Percentiles rank a stretch among this genome's conserved stretches.
phyloP scores from a whole-genome alignment of 2,797 vertebrate genomes.

The Coregonus ussuriensis region DNA sequence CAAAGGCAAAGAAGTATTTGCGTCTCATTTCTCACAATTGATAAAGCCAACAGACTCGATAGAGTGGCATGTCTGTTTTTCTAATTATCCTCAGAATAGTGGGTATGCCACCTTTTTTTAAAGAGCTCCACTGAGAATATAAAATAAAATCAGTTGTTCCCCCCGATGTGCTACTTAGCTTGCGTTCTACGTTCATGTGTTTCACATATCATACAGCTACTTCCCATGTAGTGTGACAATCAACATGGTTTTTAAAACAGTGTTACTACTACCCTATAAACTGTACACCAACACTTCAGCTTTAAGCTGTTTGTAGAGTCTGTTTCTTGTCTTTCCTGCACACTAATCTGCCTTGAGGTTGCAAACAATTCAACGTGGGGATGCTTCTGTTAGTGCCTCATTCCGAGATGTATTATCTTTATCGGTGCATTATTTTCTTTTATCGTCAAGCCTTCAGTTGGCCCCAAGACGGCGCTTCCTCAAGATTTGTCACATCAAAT shows the following conservation, averaged over 20 bases:
- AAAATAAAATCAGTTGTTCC: background rate
- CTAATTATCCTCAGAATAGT: background rate
- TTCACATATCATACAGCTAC: background rate
- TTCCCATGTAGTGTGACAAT: conserved; percentile 8
- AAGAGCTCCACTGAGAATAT: background rate
- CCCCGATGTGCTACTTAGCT: background rate
- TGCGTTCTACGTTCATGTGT: background rate
- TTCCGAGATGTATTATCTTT: conserved; percentile 21
- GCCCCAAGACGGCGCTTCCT: conserved; percentile 28
- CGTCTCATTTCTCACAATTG: background rate
- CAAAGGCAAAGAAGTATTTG: background rate
- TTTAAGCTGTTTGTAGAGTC: conserved; percentile 8
- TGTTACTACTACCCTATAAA: too few relatives aligned
- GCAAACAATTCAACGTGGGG: conserved; percentile 21
- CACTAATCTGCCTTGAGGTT: background rate
- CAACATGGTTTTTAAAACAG: conserved; percentile 1
- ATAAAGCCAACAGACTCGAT: background rate
- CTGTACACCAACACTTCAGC: background rate
- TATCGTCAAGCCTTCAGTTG: conserved; percentile 26
- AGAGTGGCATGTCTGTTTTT: background rate
- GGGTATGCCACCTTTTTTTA: background rate
- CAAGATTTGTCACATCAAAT: conserved; percentile 44
- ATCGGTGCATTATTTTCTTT: conserved; percentile 23
- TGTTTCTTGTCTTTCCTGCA: background rate
- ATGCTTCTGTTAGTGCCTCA: conserved; percentile 19